phyloP scores from a whole-genome alignment of 1,140 invertebrate species.

The Calycopis cecrops region DNA sequence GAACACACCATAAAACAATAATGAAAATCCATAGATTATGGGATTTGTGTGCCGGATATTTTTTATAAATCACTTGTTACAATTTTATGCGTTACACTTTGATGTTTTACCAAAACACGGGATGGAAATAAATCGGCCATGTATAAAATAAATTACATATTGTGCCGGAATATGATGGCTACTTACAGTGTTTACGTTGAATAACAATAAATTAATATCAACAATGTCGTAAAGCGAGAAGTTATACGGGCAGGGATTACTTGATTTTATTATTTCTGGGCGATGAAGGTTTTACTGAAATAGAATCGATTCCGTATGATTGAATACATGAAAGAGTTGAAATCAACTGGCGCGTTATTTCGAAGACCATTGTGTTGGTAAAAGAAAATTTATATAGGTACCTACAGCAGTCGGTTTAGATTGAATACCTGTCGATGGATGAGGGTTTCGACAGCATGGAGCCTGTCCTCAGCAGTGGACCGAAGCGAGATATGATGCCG shows the following conservation, averaged over 20 bases:
- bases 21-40: too few species aligned
- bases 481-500: too few species aligned
- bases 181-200: constrained; percentile 17
- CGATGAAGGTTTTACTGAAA: not conserved
- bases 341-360: too few species aligned
- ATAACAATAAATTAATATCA: constrained; percentile 20
- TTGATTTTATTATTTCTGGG: not conserved
- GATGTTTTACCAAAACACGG: constrained; percentile 15
- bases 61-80: constrained; percentile 1
- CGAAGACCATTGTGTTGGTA: too few species aligned
- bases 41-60: not conserved
- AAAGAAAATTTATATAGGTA: too few species aligned
- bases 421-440: too few species aligned
- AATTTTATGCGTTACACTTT: constrained; percentile 16
- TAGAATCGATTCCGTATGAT: not conserved
- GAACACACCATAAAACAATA: too few species aligned
- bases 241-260: constrained; percentile 10
- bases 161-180: constrained; percentile 13
- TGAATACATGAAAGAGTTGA: too few species aligned
- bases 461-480: too few species aligned
- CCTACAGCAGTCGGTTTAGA: too few species aligned
- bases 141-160: constrained; percentile 18
- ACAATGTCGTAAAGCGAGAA: constrained; percentile 14
- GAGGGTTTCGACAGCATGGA: too few species aligned
- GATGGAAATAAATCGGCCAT: constrained; percentile 19